Evolutionary conservation across 2,888 invertebrate species (phyloP), one percentile per base, ranked within the genome.

Genomic region (Drosophila gaucha): DNA sequence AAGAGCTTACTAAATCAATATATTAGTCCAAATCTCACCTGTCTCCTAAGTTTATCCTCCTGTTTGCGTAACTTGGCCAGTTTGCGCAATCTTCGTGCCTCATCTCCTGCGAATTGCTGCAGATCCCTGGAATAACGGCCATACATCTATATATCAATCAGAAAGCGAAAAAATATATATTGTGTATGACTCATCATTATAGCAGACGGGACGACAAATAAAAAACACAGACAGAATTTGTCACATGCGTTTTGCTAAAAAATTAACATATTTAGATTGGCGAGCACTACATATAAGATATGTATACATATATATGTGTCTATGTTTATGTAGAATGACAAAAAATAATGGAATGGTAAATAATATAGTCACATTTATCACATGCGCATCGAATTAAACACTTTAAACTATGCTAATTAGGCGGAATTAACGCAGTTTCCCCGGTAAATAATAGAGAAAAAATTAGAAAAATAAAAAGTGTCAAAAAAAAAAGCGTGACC

Each of bases 41-140:
- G 94, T 79, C 94, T 94, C 30, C 94, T 92, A 2, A 93, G 93
- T 85, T 94, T 95, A 91, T 96, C 95, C 89, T 96, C 95, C 92
- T 94, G 94, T 89, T 94, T 93, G 86, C 95, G 93, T 79, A 95
- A 93, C 90, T 95, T 95, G 70, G 96, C 94, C 57, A 95, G 93
- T 76, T 94, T 93, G 90, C 95, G 94, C 88, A 97, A 93, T 93
- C 96, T 93, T 90, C 96, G 94, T 70, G 97, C 97, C 93, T 98
- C 97, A 92, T 96, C 95, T 92, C 96, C 95, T 52, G 98, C 98
- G 91, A 96, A 98, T 93, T 97, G 96, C 90, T 98, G 97, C 86
- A 98, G 94, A 92, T 98, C 98, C 93, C 96, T 96, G 90, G 97
- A 97, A 71, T 92, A 92, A 14, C 92, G 90, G 57, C 92, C 92